Evolutionary conservation across 2,888 invertebrate genomes (phyloP).

Genomic region (Ariolimax columbianus): DNA sequence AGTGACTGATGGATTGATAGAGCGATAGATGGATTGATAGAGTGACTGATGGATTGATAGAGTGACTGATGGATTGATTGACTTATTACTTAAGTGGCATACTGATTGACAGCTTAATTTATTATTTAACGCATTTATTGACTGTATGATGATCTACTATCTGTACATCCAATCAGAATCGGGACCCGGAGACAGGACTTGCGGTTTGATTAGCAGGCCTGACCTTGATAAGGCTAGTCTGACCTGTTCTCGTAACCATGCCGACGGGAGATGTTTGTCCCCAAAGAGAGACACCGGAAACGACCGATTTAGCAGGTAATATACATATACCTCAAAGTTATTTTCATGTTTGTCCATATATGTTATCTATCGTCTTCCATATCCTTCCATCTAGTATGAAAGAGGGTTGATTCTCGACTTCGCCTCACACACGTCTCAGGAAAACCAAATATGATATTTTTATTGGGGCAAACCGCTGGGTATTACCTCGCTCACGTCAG

Average conservation of each 20-base stretch:
- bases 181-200: not conserved
- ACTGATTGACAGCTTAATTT: not conserved
- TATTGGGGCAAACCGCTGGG: too few relatives aligned
- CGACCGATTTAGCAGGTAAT: slow-evolving; percentile 34
- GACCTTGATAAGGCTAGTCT: slow-evolving; percentile 9
- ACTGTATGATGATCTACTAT: not conserved
- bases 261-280: slow-evolving; percentile 30
- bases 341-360: too few relatives aligned
- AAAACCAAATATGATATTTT: too few relatives aligned
- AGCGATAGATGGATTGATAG: not conserved
- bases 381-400: too few relatives aligned
- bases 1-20: not conserved
- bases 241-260: slow-evolving; percentile 30
- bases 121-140: not conserved
- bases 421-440: too few relatives aligned
- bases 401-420: too few relatives aligned
- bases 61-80: not conserved
- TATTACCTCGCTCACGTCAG: too few relatives aligned
- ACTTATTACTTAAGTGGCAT: not conserved
- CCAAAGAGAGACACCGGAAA: slow-evolving; percentile 11
- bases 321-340: too few relatives aligned
- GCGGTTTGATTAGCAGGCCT: not conserved
- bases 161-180: not conserved
- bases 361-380: too few relatives aligned
- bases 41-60: not conserved